Conservation (phyloP, 2,113 vertebrate species). For the Oceanites oceanicus region DNA sequence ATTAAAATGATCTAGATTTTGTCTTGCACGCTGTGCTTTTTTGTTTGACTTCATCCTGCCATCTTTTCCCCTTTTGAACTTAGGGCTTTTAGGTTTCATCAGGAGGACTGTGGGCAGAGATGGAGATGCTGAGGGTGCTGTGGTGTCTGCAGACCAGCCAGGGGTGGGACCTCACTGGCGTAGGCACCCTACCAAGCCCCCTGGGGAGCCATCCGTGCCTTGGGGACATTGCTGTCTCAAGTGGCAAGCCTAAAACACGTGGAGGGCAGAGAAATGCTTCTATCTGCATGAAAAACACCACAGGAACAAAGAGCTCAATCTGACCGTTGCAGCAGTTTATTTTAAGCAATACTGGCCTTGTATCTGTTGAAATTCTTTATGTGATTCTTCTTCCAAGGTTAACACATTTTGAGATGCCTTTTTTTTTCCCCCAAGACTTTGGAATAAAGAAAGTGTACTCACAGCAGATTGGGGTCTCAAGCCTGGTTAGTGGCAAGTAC, state of each 20-base stretch:
- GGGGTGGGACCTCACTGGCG: fast-evolving
- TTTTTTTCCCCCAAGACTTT: not conserved
- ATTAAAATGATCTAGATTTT: not conserved
- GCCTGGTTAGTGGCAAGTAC: not conserved
- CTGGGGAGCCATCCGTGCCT: not conserved
- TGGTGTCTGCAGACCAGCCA: not conserved
- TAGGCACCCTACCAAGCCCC: not conserved
- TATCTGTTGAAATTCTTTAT: not conserved
- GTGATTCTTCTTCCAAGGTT: not conserved
- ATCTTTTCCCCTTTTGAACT: not conserved
- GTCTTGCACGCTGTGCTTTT: not conserved
- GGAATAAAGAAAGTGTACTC: not conserved
- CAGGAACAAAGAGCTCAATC: not conserved
- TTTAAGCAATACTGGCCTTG: not conserved
- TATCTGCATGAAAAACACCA: not conserved
- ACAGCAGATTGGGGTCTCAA: not conserved
- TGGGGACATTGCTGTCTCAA: not conserved
- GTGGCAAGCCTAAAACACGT: not conserved
- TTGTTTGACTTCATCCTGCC: not conserved
- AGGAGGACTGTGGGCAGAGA: not conserved
- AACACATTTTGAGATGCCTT: not conserved
- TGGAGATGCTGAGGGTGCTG: not conserved
- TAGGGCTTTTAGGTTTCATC: not conserved
- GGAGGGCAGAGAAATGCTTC: not conserved
- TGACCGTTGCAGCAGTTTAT: not conserved